Evolutionary conservation across 2,797 vertebrate species (phyloP), one percentile per base, ranked within the genome.

Genomic region (Loris lydekkerianus): DNA sequence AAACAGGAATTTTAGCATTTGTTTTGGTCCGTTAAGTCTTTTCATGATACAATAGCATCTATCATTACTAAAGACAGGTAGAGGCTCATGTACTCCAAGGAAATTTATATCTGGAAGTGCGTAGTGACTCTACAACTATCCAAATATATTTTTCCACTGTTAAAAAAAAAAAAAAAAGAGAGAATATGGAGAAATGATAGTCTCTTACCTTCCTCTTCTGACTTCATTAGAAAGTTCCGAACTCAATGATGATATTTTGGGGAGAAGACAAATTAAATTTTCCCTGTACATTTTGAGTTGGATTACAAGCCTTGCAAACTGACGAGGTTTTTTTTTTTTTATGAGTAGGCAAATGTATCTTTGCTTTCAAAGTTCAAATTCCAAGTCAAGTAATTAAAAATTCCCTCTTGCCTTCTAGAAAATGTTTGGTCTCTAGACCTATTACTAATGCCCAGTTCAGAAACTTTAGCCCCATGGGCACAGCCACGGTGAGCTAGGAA

Each of bases 331-430:
- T 92, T 37, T 21, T 46, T 63, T n/a, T 63, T n/a, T 65, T 70
- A 9, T 23, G 69, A 95, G 81, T 81, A 72, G 87, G 56, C 69
- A 81, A 90, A 73, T 69, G 21, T 49, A 61, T 63, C 37, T 73
- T 89, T 84, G 49, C 69, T 96, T 95, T 93, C 90, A 69, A 88
- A 82, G 82, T 93, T 96, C 63, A 82, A 46, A 73, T 93, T 90
- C 77, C 34, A 95, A 25, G 67, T 72, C 82, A 88, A 84, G n/a
- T 81, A 77, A 60, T 15, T 76, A 84, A 69, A 90, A 92, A 92
- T 73, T 53, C 31, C 95, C 40, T 70, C 4, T 0, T 81, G 37
- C 60, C 76, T 89, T 87, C 40, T 61, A 53, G 81, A 92, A 76
- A 73, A 5, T 7, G 25, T 60, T 84, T 72, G 63, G 70, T 77